Base-by-base conservation (phyloP, 1,140 invertebrate species). In the Polyergus mexicanus region DNA sequence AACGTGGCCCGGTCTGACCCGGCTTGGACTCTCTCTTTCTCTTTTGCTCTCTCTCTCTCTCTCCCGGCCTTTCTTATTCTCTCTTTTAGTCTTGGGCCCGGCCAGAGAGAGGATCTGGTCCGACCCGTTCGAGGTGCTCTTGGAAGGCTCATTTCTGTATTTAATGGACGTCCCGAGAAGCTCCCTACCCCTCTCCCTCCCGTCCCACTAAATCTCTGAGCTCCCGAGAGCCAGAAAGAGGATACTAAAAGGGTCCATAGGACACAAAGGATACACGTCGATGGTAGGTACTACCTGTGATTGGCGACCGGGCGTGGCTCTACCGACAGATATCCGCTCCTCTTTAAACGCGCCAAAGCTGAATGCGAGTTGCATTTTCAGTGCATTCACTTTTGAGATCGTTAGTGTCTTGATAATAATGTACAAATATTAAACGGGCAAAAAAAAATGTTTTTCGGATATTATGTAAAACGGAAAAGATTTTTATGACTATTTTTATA, bases 121-220 rank as follows among this genome's bases (percentile, higher is more conserved):
- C 88, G 92, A 93, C 92, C 89, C 93, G 92, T 93, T 94, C 93
- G 86, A 86, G 89, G 88, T 90, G 88, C 92, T 90, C 92, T 92
- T 93, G 92, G 92, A 93, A 94, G 93, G 90, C 93, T 95, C 93
- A 94, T 94, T 94, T 94, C 92, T 94, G 92, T 90, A 91, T 94
- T 94, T 95, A 95, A 95, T 95, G 94, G 94, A 94, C 93, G 93
- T 93, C 90, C 90, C 92, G 91, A 93, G 90, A 94, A 94, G 94
- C 93, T 68, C 63, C 76, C 22, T 22, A 41, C 65, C 32, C 7
- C 25, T 16, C 2, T 35, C 32, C 75, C 28, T n/a, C 41, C 35
- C 62, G 54, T 66, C 35, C 93, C 93, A 92, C 92, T 90, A 91
- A 91, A 89, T 91, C 92, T 86, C 84, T 89, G 87, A 80, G 86